Conservation (phyloP, 2,113 vertebrate genomes). For the Melanocharis versteri region DNA sequence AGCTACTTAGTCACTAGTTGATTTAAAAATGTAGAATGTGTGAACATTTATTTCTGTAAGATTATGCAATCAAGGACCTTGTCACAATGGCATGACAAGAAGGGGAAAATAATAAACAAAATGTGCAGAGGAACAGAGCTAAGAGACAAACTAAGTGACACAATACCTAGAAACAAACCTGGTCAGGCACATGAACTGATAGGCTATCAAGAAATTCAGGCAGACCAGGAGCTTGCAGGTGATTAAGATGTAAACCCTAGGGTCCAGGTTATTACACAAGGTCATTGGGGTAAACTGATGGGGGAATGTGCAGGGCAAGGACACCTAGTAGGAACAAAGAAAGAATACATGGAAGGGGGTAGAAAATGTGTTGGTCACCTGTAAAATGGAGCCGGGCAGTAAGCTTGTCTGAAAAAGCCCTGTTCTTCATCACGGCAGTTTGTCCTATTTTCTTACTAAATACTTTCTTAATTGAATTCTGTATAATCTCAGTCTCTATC, state of each 20-base stretch:
- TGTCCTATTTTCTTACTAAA: background rate
- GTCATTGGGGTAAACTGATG: rapidly evolving
- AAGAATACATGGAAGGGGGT: background rate
- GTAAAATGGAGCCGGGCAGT: background rate
- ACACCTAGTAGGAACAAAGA: background rate
- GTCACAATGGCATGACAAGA: background rate
- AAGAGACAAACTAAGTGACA: background rate
- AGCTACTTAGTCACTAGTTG: background rate
- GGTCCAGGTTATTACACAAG: background rate
- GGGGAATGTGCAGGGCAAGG: background rate
- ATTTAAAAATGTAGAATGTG: background rate
- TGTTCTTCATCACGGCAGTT: background rate
- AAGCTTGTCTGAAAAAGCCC: background rate
- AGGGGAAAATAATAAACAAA: background rate
- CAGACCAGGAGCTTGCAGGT: background rate
- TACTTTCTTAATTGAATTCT: background rate
- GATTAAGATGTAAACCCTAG: background rate
- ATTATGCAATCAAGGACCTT: background rate
- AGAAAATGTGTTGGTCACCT: background rate
- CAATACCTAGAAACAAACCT: background rate
- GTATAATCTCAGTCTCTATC: background rate
- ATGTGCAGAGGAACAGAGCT: background rate
- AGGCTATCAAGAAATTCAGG: background rate
- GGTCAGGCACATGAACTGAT: background rate
- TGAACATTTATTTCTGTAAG: background rate